Percentiles rank a stretch among this genome's conserved stretches.
Evolutionary conservation across 2,113 vertebrate species (phyloP).

Genomic region (Axis porcinus): DNA sequence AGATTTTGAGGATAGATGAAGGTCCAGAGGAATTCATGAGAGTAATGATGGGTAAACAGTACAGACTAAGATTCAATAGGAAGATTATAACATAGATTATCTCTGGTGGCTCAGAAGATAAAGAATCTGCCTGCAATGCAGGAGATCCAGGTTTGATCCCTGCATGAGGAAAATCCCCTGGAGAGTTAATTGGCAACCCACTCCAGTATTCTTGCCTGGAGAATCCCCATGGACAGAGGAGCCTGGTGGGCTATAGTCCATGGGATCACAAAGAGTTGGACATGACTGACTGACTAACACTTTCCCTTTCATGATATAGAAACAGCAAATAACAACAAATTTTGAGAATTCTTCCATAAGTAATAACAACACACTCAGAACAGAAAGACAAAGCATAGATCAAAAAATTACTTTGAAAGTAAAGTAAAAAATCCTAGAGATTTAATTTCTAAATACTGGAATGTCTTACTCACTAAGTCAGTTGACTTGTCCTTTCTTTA

Average conservation of each 20-base stretch:
- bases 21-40: not conserved
- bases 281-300: not conserved
- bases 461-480: not conserved
- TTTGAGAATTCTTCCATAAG: not conserved
- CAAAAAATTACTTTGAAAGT: not conserved
- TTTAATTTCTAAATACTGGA: conserved; percentile 13
- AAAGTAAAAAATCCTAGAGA: not conserved
- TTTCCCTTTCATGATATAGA: not conserved
- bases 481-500: not conserved
- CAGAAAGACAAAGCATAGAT: not conserved
- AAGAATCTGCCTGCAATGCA: not conserved
- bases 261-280: not conserved
- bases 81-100: not conserved
- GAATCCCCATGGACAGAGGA: not conserved
- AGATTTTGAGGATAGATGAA: not conserved
- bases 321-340: not conserved
- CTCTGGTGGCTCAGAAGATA: not conserved
- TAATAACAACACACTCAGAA: not conserved
- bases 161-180: not conserved
- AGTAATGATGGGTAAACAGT: not conserved
- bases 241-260: not conserved
- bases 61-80: not conserved
- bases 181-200: not conserved
- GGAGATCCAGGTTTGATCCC: not conserved
- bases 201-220: not conserved